Percentiles rank a stretch among this genome's conserved stretches.
phyloP scores from a whole-genome alignment of 2,888 invertebrate species.

The Polymixis lichenea region DNA sequence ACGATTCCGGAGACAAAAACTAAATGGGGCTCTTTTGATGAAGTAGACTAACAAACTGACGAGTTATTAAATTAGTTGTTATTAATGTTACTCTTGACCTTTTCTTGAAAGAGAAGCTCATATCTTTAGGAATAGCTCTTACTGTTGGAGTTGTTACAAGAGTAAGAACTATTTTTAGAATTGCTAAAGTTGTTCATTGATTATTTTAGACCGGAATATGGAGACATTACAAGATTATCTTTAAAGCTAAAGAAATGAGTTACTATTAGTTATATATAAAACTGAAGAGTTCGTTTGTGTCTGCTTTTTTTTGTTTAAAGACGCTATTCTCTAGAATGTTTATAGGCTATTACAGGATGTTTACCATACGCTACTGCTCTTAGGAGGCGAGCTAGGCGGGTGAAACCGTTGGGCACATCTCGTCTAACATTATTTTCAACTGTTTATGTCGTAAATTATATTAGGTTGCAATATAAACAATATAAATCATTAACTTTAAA shows the following conservation, averaged over 20 bases:
- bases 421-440: too few relatives aligned
- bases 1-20: constrained; percentile 47
- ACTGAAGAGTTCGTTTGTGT: too few relatives aligned
- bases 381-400: too few relatives aligned
- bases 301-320: too few relatives aligned
- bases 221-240: background rate
- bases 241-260: too few relatives aligned
- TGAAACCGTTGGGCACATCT: too few relatives aligned
- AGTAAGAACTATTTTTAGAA: background rate
- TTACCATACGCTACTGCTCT: too few relatives aligned
- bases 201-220: background rate
- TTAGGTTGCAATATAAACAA: background rate
- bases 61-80: constrained; percentile 39
- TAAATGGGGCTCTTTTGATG: constrained; percentile 41
- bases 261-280: too few relatives aligned
- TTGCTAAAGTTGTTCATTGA: background rate
- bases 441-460: background rate
- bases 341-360: too few relatives aligned
- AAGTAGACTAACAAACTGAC: constrained; percentile 36
- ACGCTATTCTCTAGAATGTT: background rate
- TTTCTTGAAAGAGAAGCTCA: background rate
- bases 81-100: constrained; percentile 5
- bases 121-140: background rate
- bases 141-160: background rate
- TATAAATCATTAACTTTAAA: too few relatives aligned